Evolutionary conservation across 2,113 vertebrate species (phyloP).

Genomic region (Pomatostomus ruficeps): DNA sequence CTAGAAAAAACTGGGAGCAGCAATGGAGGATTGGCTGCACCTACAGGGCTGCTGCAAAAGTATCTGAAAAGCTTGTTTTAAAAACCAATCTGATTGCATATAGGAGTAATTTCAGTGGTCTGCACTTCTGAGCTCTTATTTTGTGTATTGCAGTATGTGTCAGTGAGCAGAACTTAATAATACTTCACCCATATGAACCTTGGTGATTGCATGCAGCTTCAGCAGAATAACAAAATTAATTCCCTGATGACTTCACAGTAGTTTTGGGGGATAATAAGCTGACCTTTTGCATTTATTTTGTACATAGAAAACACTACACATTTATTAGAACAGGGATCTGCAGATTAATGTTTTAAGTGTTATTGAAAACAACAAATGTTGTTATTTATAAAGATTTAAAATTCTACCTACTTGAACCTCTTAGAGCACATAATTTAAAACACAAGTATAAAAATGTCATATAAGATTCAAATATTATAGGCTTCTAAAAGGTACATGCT

Average conservation of each 20-base stretch:
- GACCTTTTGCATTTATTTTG: background rate
- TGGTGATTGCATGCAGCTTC: slow-evolving; percentile 13
- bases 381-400: background rate
- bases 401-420: background rate
- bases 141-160: background rate
- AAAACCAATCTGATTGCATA: background rate
- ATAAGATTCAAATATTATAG: background rate
- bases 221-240: slow-evolving; percentile 42
- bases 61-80: background rate
- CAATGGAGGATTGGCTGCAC: background rate
- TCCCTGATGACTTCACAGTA: slow-evolving; percentile 10
- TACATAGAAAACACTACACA: background rate
- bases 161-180: slow-evolving; percentile 30
- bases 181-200: slow-evolving; percentile 18
- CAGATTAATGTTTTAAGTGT: background rate
- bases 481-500: background rate
- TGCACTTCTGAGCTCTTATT: background rate
- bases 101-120: background rate
- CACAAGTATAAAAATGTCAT: background rate
- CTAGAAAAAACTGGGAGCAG: background rate
- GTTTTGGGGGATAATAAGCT: slow-evolving; percentile 1
- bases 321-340: background rate
- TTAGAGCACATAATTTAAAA: background rate
- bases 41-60: background rate
- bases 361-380: background rate